phyloP scores from a whole-genome alignment of 2,113 vertebrate species.

The Ifrita kowaldi region DNA sequence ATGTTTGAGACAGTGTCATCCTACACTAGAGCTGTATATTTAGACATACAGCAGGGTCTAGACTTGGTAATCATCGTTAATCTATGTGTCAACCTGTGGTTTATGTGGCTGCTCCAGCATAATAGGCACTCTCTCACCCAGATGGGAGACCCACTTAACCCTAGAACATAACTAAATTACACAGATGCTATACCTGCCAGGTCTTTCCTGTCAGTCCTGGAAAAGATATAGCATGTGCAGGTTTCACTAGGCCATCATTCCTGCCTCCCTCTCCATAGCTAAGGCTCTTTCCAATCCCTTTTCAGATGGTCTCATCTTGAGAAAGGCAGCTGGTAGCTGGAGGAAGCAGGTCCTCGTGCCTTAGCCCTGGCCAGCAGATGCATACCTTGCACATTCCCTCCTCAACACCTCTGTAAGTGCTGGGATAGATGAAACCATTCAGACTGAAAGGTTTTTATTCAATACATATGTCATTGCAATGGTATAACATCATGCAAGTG shows the following conservation, averaged over 20 bases:
- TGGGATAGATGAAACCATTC: neutral
- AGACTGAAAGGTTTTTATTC: neutral
- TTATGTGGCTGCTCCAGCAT: slow-evolving; percentile 3
- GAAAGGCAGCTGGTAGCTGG: neutral
- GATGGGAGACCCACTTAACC: slow-evolving; percentile 15
- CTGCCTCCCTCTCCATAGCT: neutral
- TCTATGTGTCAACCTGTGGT: slow-evolving; percentile 45
- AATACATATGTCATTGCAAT: neutral
- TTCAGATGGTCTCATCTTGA: neutral
- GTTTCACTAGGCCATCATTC: neutral
- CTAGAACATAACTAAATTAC: neutral
- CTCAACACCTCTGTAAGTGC: neutral
- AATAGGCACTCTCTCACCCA: slow-evolving; percentile 1
- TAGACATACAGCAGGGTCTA: neutral
- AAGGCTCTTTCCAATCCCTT: neutral
- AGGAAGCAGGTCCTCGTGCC: neutral
- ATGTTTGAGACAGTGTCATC: slow-evolving; percentile 35
- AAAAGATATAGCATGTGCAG: neutral
- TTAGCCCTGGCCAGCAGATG: neutral
- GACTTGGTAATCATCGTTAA: slow-evolving; percentile 13
- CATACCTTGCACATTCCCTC: neutral
- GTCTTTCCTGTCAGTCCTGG: neutral
- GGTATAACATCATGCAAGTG: neutral
- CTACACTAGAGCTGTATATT: slow-evolving; percentile 28
- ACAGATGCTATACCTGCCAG: neutral